Percentiles rank a stretch among this genome's conserved stretches.
These are phyloP conservation scores for Zygogramma bicolorata DNA, from an alignment of 2,888 invertebrate genomes.

Conservation along the genomic window DNA sequence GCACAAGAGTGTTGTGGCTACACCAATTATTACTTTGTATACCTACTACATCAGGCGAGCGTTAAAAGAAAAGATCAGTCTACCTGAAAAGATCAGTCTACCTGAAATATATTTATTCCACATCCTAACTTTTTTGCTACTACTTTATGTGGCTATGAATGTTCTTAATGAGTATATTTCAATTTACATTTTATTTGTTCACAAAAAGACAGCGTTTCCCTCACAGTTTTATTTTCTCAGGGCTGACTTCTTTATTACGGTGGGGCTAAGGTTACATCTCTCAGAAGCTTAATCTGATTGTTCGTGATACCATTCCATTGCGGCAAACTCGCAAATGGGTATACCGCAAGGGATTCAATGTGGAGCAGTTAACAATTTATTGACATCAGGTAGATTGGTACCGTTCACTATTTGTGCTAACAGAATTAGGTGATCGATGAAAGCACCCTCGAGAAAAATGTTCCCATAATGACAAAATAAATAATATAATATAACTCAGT, in stretches of 20 bases:
- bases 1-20: too few relatives aligned
- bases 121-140: neutral
- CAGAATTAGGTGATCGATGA: too few relatives aligned
- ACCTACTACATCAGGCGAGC: too few relatives aligned
- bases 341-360: neutral
- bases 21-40: too few relatives aligned
- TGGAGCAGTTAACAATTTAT: too few relatives aligned
- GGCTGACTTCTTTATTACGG: neutral
- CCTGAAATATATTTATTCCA: constrained; percentile 1
- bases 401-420: too few relatives aligned
- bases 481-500: too few relatives aligned
- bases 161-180: neutral
- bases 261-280: neutral
- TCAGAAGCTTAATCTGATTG: neutral
- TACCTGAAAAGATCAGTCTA: neutral
- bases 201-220: neutral
- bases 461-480: too few relatives aligned
- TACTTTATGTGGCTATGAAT: neutral
- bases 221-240: neutral
- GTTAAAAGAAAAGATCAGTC: too few relatives aligned
- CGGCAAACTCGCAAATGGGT: neutral
- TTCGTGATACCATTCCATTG: neutral
- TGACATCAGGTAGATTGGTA: too few relatives aligned
- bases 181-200: constrained; percentile 2
- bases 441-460: too few relatives aligned